phyloP scores from a whole-genome alignment of 2,888 invertebrate species.

The Philereme vetulata region DNA sequence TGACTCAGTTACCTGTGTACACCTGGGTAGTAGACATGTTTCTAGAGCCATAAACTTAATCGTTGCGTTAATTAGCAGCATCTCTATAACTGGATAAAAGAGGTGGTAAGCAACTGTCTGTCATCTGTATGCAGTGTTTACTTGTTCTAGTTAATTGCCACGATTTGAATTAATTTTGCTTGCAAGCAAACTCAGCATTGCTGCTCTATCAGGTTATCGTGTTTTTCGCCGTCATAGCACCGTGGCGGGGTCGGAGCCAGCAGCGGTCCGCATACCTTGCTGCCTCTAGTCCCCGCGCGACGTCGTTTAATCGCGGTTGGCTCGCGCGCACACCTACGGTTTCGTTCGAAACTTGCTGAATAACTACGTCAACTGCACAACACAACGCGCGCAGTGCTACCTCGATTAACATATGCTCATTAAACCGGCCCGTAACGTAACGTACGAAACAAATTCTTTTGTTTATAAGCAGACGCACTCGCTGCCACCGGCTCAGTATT shows the following conservation, averaged over 20 bases:
- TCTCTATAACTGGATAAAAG: conserved; percentile 16
- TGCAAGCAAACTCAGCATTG: conserved; percentile 41
- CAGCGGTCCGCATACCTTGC: conserved; percentile 56
- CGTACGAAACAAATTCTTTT: conserved; percentile 53
- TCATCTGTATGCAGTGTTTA: conserved; percentile 24
- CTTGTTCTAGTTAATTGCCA: conserved; percentile 45
- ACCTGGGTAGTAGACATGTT: background rate
- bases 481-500: conserved; percentile 59
- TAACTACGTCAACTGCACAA: conserved; percentile 39
- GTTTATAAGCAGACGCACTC: conserved; percentile 69
- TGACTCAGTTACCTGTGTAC: too few relatives aligned
- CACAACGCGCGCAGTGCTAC: conserved; percentile 42
- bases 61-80: background rate
- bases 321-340: conserved; percentile 39
- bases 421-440: conserved; percentile 49
- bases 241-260: conserved; percentile 51
- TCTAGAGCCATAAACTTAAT: background rate
- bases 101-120: conserved; percentile 25
- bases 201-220: conserved; percentile 34
- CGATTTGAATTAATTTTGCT: conserved; percentile 44
- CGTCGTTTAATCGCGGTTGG: conserved; percentile 59
- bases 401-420: conserved; percentile 54
- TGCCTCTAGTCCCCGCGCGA: conserved; percentile 63
- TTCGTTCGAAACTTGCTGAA: conserved; percentile 13
- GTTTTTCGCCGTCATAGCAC: conserved; percentile 49